Conservation (phyloP, 2,113 vertebrate species). For the Ammodytes marinus region DNA sequence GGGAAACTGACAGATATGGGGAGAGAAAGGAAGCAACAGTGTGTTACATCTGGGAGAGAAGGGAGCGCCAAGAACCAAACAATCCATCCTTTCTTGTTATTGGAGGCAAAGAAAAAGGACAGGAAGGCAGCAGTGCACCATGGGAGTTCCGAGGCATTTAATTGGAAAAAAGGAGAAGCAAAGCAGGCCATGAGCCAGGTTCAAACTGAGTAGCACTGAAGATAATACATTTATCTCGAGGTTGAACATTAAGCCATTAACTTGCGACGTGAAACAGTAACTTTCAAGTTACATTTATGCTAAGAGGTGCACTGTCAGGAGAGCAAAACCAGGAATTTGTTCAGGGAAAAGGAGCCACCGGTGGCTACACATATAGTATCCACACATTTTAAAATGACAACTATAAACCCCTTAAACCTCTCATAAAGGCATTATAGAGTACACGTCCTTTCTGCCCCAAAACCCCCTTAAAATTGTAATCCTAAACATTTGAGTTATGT, state of each 20-base stretch:
- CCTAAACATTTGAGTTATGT: too few species aligned
- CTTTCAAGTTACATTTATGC: not conserved
- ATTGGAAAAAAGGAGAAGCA: conserved; percentile 47
- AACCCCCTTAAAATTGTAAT: too few species aligned
- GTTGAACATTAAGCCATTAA: not conserved
- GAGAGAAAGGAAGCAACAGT: conserved; percentile 63
- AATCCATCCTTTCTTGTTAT: conserved; percentile 75
- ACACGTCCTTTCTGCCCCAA: too few species aligned
- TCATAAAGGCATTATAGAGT: too few species aligned
- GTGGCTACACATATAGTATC: too few species aligned
- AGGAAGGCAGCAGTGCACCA: conserved; percentile 68
- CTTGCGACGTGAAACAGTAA: not conserved
- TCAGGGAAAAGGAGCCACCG: too few species aligned
- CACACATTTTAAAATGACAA: too few species aligned
- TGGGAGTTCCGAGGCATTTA: conserved; percentile 67
- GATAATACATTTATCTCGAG: conserved; percentile 25
- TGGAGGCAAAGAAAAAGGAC: conserved; percentile 58
- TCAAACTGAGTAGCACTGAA: conserved; percentile 42
- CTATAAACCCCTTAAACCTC: too few species aligned
- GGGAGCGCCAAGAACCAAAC: conserved; percentile 70
- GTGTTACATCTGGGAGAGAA: conserved; percentile 71
- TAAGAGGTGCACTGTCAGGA: not conserved
- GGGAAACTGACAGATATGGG: conserved; percentile 46
- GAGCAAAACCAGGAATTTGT: not conserved
- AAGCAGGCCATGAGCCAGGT: conserved; percentile 31